These are phyloP conservation scores for Netelia melanura DNA, from an alignment of 2,888 invertebrate species.

Conservation along the genomic window DNA sequence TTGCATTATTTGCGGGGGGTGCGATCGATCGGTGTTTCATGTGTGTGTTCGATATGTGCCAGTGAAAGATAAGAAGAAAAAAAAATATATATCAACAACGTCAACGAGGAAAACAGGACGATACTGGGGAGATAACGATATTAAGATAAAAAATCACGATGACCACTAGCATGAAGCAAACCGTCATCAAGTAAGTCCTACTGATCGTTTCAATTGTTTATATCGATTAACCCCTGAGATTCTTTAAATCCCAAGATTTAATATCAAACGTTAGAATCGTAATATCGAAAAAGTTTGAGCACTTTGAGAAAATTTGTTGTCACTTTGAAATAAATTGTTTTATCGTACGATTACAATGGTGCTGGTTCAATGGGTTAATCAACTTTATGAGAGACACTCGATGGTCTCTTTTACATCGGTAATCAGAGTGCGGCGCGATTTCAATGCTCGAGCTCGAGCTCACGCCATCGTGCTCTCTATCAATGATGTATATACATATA, in stretches of 20 bases:
- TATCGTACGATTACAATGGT: not conserved
- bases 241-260: too few relatives aligned
- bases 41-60: conserved; percentile 73
- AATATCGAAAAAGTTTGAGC: too few relatives aligned
- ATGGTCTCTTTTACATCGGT: conserved; percentile 1
- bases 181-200: conserved; percentile 86
- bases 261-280: too few relatives aligned
- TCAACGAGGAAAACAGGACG: conserved; percentile 24
- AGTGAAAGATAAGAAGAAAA: conserved; percentile 63
- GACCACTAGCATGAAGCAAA: conserved; percentile 86
- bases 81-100: conserved; percentile 15
- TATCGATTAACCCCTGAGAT: not conserved
- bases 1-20: conserved; percentile 17
- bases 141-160: conserved; percentile 74
- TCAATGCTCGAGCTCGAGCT: conserved; percentile 76
- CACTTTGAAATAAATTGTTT: not conserved
- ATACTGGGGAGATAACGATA: conserved; percentile 20
- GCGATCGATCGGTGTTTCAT: conserved; percentile 44
- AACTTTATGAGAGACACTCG: not conserved
- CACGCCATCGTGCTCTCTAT: conserved; percentile 57
- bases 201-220: conserved; percentile 3
- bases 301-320: not conserved
- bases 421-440: conserved; percentile 73
- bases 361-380: not conserved
- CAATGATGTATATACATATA: conserved; percentile 68